Base-by-base conservation (phyloP, 2,797 vertebrate species). In the Paratrypauchen microcephalus region DNA sequence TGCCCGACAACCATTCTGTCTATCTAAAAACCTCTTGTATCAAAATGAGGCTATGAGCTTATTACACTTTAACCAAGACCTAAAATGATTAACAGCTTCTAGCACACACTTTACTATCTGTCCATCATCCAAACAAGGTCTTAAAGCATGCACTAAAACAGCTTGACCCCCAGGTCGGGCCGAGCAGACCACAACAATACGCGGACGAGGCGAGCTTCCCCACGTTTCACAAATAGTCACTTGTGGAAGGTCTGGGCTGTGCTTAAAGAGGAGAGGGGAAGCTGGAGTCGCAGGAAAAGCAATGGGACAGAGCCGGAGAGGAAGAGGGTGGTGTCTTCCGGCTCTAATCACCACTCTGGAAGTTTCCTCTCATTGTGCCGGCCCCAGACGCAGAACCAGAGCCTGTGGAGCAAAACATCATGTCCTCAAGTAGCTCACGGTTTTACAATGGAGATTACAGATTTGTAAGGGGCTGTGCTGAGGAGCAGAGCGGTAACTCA, bases 261-360 rank as follows among this genome's bases (percentile, higher is more conserved):
- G 69, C 83, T 87, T 47, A 80, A 85, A 82, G 84, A 81, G 80
- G 84, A 87, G 82, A 86, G 11, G 75, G 88, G 85, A 89, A 88
- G 50, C 82, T 26, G 80, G 69, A 70, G 81, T 81, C 86, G 83
- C 82, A 89, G 88, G 85, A 87, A 90, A 91, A 91, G 86, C 89
- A 92, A 86, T 85, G 90, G 87, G 87, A 88, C 83, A 88, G 87
- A 89, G 88, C 87, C 89, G 87, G 89, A 36, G 87, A 88, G 92
- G 92, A 94, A 94, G 92, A 92, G 92, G 94, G 93, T 84, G 91
- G 88, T 66, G 89, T 48, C 62, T 64, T 64, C 62, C 62, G 47
- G 91, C 75, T 85, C 87, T 93, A 93, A 93, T 94, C 93, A 93
- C 87, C 90, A 90, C 83, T 88, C 87, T 15, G 41, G 41, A 18